phyloP scores from a whole-genome alignment of 2,888 invertebrate genomes.

The Agrochola litura region DNA sequence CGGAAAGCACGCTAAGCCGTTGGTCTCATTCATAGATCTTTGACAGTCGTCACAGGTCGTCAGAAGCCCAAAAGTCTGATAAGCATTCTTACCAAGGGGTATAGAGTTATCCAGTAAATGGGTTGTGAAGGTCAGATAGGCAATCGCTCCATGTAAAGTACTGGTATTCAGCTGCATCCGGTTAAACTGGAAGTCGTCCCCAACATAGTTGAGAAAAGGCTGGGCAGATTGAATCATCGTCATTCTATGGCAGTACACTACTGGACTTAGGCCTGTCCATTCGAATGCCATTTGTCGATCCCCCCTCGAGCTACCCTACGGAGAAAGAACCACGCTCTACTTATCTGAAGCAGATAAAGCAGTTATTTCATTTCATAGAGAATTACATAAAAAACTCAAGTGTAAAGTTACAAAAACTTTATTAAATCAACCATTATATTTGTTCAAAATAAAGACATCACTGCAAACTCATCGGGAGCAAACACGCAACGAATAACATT shows the following conservation, averaged over 20 bases:
- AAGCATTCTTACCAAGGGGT: too few relatives aligned
- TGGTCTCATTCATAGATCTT: too few relatives aligned
- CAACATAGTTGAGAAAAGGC: too few relatives aligned
- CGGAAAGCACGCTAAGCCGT: too few relatives aligned
- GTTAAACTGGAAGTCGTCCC: too few relatives aligned
- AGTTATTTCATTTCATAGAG: background rate
- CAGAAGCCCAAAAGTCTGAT: too few relatives aligned
- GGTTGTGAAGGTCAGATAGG: too few relatives aligned
- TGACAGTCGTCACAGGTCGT: too few relatives aligned
- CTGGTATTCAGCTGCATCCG: too few relatives aligned
- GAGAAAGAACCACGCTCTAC: background rate
- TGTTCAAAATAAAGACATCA: constrained; percentile 79
- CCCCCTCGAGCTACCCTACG: background rate
- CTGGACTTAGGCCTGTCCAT: background rate
- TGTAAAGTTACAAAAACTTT: constrained; percentile 71
- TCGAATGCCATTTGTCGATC: background rate
- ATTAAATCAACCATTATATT: constrained; percentile 77
- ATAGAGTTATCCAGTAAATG: too few relatives aligned
- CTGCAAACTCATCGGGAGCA: constrained; percentile 70
- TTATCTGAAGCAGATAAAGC: background rate
- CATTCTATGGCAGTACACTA: background rate
- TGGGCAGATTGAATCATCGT: background rate
- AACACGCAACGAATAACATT: constrained; percentile 71
- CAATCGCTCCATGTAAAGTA: too few relatives aligned
- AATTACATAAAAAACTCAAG: constrained; percentile 16